These are phyloP conservation scores for Montipora capitata DNA, from an alignment of 92 coral and sea anemone species.

Conservation along the genomic window DNA sequence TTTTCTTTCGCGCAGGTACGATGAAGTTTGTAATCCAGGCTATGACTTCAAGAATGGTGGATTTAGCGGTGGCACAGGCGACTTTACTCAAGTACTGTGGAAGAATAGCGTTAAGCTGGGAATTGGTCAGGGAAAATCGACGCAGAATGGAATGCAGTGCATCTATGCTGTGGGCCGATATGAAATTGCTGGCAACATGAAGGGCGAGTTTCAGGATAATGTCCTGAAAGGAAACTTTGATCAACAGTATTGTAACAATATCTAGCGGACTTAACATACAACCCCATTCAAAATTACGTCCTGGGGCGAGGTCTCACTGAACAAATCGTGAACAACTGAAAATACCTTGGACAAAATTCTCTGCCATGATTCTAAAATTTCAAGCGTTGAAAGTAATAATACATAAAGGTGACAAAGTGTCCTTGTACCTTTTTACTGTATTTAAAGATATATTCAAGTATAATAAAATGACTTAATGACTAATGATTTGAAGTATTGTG, in stretches of 20 bases:
- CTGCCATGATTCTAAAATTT: too few relatives aligned
- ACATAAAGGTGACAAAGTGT: neutral
- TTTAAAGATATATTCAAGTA: too few relatives aligned
- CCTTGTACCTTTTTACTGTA: too few relatives aligned
- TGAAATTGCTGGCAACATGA: constrained; percentile 74
- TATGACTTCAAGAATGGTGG: constrained; percentile 76
- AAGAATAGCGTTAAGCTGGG: constrained; percentile 84
- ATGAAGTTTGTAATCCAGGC: constrained; percentile 81
- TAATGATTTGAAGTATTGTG: too few relatives aligned
- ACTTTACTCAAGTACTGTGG: constrained; percentile 92
- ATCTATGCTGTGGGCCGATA: constrained; percentile 88
- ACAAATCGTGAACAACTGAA: too few relatives aligned
- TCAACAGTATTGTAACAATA: constrained; percentile 68
- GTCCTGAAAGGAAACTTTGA: constrained; percentile 81
- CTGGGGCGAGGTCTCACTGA: too few relatives aligned
- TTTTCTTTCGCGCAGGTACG: constrained; percentile 60
- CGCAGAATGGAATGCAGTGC: constrained; percentile 78
- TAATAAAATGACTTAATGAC: too few relatives aligned
- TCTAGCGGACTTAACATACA: neutral
- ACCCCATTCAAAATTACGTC: too few relatives aligned
- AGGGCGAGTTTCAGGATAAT: constrained; percentile 69
- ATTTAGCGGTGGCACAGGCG: constrained; percentile 80
- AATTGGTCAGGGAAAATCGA: constrained; percentile 80
- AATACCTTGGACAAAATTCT: too few relatives aligned
- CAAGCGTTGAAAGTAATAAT: neutral